phyloP scores from a whole-genome alignment of 2,888 invertebrate genomes.

The Cheilosia variabilis region DNA sequence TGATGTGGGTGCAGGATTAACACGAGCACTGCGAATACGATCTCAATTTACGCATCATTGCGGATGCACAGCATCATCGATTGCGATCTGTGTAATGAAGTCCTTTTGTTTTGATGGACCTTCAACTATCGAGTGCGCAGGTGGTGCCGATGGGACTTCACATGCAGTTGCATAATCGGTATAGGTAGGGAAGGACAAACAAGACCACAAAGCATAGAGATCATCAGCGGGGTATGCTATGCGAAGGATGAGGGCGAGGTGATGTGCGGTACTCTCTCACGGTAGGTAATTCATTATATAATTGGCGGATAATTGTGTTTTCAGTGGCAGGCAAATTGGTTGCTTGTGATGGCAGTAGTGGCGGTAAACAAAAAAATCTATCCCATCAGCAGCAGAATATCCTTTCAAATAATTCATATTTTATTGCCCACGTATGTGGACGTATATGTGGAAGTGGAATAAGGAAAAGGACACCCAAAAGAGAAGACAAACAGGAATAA shows the following conservation, averaged over 20 bases:
- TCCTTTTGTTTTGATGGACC: slow-evolving; percentile 62
- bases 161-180: slow-evolving; percentile 61
- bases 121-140: slow-evolving; percentile 28
- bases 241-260: slow-evolving; percentile 21
- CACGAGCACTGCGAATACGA: slow-evolving; percentile 34
- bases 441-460: background rate
- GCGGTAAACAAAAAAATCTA: background rate
- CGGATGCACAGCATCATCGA: slow-evolving; percentile 12
- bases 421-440: slow-evolving; percentile 23
- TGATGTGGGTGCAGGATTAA: slow-evolving; percentile 74
- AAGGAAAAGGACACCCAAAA: slow-evolving; percentile 32
- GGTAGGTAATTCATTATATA: slow-evolving; percentile 55
- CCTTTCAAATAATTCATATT: slow-evolving; percentile 23
- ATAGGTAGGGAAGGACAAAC: slow-evolving; percentile 41
- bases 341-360: background rate
- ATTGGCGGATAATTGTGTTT: slow-evolving; percentile 48
- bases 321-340: background rate
- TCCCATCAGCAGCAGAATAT: background rate
- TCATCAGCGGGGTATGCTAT: slow-evolving; percentile 8
- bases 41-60: slow-evolving; percentile 62
- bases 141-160: slow-evolving; percentile 43
- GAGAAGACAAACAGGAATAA: slow-evolving; percentile 29
- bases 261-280: slow-evolving; percentile 20
- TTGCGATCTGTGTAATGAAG: slow-evolving; percentile 55
- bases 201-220: slow-evolving; percentile 27